Percentiles rank a stretch among this genome's conserved stretches.
Evolutionary conservation across 1,140 invertebrate species (phyloP).

Genomic region (Scaptomyza pallida): DNA sequence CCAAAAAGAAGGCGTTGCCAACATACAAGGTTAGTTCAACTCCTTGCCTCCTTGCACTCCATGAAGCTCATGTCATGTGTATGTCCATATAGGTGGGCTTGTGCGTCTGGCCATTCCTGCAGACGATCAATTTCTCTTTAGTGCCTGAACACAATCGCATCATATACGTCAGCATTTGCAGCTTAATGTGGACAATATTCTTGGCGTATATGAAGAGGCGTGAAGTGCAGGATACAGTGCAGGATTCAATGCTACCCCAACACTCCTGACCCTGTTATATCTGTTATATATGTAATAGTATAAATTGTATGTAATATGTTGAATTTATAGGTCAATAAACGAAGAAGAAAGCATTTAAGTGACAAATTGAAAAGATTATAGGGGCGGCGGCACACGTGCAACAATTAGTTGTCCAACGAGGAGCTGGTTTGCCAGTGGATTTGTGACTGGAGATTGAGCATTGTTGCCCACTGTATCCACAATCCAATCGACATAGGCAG

Average conservation of each 20-base stretch:
- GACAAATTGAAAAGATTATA: background rate
- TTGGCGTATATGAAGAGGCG: constrained; percentile 92
- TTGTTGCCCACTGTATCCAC: constrained; percentile 42
- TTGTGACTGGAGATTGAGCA: background rate
- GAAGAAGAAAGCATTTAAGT: constrained; percentile 36
- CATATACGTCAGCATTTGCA: constrained; percentile 92
- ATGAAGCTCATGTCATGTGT: too few relatives aligned
- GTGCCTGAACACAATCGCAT: constrained; percentile 92
- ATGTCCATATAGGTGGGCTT: constrained; percentile 90
- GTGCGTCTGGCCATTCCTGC: constrained; percentile 92
- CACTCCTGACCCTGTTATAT: background rate
- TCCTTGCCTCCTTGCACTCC: too few relatives aligned
- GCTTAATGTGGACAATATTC: constrained; percentile 93
- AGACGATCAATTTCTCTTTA: constrained; percentile 92
- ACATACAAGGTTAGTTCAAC: constrained; percentile 89
- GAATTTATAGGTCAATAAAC: constrained; percentile 44
- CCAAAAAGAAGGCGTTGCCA: constrained; percentile 90
- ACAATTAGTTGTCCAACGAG: constrained; percentile 60
- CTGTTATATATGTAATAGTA: too few relatives aligned
- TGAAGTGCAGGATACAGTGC: constrained; percentile 11
- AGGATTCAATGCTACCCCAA: background rate
- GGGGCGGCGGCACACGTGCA: constrained; percentile 45
- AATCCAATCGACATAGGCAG: constrained; percentile 85
- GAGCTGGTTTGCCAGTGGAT: constrained; percentile 15
- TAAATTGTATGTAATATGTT: too few relatives aligned